These are phyloP conservation scores for mouse (Mus musculus) DNA, from an alignment of 2,113 vertebrate genomes.

Conservation along the genomic window DNA sequence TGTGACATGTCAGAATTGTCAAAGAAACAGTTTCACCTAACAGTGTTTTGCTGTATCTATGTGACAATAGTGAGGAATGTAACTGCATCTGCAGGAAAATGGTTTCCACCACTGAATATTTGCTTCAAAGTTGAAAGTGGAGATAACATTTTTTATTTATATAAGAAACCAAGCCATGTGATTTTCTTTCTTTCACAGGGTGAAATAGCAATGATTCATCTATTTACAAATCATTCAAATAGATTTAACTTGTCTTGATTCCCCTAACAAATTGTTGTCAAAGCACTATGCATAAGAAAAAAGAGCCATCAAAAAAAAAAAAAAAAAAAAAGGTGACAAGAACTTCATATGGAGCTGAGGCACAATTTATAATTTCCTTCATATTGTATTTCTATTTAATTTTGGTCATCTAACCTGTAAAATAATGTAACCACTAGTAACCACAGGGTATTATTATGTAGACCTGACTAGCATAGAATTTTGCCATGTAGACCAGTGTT, in stretches of 20 bases:
- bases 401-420: not conserved
- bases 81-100: not conserved
- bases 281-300: accelerated
- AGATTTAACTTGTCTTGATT: not conserved
- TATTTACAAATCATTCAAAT: not conserved
- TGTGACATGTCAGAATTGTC: not conserved
- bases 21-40: not conserved
- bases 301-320: no score
- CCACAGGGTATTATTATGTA: not conserved
- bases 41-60: not conserved
- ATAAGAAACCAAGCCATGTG: not conserved
- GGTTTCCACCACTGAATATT: not conserved
- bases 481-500: not conserved
- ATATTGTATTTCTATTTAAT: not conserved
- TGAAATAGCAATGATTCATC: not conserved
- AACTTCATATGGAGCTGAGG: not conserved
- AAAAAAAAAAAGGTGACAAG: not conserved
- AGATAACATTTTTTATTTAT: not conserved
- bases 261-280: not conserved
- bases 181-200: not conserved
- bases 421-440: not conserved
- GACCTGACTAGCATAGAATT: not conserved
- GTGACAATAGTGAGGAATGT: not conserved
- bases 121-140: not conserved
- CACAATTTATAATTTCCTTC: not conserved